Evolutionary conservation across 2,797 vertebrate species (phyloP), one percentile per base, ranked within the genome.

Genomic region (Peromyscus attwateri): DNA sequence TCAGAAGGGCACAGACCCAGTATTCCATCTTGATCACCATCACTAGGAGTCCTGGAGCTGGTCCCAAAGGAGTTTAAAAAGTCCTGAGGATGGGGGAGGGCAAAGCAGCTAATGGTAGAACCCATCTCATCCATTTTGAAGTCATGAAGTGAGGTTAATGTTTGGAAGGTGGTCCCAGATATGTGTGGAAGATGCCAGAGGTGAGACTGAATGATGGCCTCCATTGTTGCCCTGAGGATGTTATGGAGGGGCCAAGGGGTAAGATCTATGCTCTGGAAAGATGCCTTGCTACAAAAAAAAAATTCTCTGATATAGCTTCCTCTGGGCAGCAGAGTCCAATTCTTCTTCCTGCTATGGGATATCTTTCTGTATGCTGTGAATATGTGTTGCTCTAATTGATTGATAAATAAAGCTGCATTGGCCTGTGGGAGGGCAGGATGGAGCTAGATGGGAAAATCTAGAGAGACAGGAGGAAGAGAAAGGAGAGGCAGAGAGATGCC

Each of bases 211-310:
- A 21, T 1, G 0, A 77, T 23, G 68, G 5, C 11, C 68, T 8
- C 40, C 29, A 0, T 27, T 9, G 77, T n/a, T 2, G 37, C n/a
- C 89, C 29, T 0, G 2, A 49, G 60, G 66, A n/a, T 89, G 85
- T 29, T 55, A 57, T 16, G 46, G 52, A 70, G 3, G 25, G 11
- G 27, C 25, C 0, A 0, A 27, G 0, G 14, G 43, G 31, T 6
- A 31, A 64, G 37, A 57, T 23, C 9, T 0, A 0, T 7, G 17
- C 29, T 85, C 12, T 34, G 37, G 71, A 81, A 76, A 89, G 37
- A 40, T 17, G 17, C 34, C 80, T 31, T 14, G 25, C 10, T 40
- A 31, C 4, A 19, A 27, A 71, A 19, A 27, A 71, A 17, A 52
- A 16, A 2, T 57, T 68, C 62, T 52, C 25, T 52, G 21, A 7